A percentile compares a stretch with the other conserved stretches of the same genome.
phyloP scores from a whole-genome alignment of 1,140 invertebrate genomes.

The Drosophila teissieri region DNA sequence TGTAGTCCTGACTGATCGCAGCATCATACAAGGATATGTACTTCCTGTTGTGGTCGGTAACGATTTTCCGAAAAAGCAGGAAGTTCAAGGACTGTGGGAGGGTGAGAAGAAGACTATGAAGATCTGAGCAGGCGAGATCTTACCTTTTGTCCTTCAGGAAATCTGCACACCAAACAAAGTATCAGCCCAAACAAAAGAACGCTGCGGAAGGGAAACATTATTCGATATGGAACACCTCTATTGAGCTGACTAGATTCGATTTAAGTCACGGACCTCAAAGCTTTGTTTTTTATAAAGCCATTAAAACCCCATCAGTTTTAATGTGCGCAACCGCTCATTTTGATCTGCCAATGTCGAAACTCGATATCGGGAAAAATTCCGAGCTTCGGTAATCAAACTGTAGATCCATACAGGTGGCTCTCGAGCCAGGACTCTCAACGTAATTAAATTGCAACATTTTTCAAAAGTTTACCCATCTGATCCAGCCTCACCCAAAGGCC shows the following conservation, averaged over 20 bases:
- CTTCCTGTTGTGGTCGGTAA: slow-evolving; percentile 25
- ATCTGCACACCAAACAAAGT: not conserved
- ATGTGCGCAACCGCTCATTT: slow-evolving; percentile 7
- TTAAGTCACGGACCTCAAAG: too few relatives aligned
- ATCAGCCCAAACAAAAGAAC: slow-evolving; percentile 2
- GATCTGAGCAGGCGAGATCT: not conserved
- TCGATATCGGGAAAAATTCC: not conserved
- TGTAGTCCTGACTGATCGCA: slow-evolving; percentile 34
- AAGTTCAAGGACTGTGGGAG: slow-evolving; percentile 28
- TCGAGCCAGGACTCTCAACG: slow-evolving; percentile 26
- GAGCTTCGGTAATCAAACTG: not conserved
- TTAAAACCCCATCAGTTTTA: slow-evolving; percentile 34
- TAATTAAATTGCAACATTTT: slow-evolving; percentile 66
- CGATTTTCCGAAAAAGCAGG: slow-evolving; percentile 38
- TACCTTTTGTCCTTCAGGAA: slow-evolving; percentile 33
- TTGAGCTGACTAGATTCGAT: not conserved
- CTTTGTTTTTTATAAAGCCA: not conserved
- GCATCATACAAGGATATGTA: slow-evolving; percentile 44
- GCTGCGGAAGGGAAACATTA: slow-evolving; percentile 7
- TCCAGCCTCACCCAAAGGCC: not conserved
- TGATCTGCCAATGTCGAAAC: not conserved
- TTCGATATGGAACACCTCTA: not conserved
- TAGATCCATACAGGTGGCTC: slow-evolving; percentile 32
- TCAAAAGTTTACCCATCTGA: slow-evolving; percentile 39
- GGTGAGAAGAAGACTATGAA: too few relatives aligned